Percentiles rank a stretch among this genome's conserved stretches.
phyloP scores from a whole-genome alignment of 2,113 vertebrate species.

The Neoarius graeffei region DNA sequence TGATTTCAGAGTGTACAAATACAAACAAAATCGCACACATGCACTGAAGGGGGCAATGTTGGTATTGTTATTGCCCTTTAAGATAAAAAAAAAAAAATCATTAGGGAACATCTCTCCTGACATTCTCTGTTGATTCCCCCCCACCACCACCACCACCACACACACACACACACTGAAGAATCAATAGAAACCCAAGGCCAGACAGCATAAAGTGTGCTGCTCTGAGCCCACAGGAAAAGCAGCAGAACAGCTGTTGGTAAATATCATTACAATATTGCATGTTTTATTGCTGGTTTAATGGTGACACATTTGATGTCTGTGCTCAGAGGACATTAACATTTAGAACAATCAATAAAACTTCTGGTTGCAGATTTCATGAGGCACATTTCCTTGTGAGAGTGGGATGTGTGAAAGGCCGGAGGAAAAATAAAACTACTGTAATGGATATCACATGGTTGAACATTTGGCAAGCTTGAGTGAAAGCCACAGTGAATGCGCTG shows the following conservation, averaged over 20 bases:
- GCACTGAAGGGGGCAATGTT: conserved; percentile 59
- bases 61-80: conserved; percentile 46
- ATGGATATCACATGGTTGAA: conserved; percentile 45
- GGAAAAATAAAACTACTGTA: conserved; percentile 54
- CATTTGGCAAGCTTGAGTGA: conserved; percentile 34
- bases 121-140: conserved; percentile 58
- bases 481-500: conserved; percentile 34
- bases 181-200: conserved; percentile 65
- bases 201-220: conserved; percentile 56
- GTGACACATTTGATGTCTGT: conserved; percentile 71
- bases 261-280: conserved; percentile 74
- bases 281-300: conserved; percentile 70
- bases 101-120: conserved; percentile 57
- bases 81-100: conserved; percentile 49
- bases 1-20: conserved; percentile 23
- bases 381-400: conserved; percentile 62
- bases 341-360: conserved; percentile 74
- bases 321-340: conserved; percentile 74
- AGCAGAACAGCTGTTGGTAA: conserved; percentile 74
- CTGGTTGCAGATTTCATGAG: conserved; percentile 63
- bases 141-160: neutral
- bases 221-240: conserved; percentile 53
- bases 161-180: conserved; percentile 39
- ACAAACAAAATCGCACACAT: conserved; percentile 24
- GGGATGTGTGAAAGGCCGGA: conserved; percentile 53